Conservation (phyloP, 1,140 invertebrate species). For the Chironomus striatipennis region DNA sequence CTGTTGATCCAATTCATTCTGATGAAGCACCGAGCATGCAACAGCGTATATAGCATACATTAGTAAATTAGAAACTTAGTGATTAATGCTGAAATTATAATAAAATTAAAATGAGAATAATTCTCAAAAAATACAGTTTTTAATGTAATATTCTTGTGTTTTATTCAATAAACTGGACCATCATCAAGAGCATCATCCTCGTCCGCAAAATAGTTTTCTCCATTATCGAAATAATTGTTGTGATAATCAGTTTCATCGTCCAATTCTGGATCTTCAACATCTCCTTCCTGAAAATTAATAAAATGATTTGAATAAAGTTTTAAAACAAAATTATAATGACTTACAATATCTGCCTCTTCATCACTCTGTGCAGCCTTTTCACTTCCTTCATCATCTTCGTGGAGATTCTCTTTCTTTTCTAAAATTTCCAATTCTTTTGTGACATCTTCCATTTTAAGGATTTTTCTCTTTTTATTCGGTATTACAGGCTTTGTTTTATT, state of each 20-base stretch:
- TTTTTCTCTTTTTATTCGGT: not conserved
- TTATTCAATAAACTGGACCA: slow-evolving; percentile 51
- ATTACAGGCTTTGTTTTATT: not conserved
- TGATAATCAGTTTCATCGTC: slow-evolving; percentile 70
- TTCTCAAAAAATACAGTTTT: slow-evolving; percentile 6
- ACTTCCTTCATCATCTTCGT: not conserved
- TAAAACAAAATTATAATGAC: not conserved
- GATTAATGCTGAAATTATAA: not conserved
- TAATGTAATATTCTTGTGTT: slow-evolving; percentile 19
- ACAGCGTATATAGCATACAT: not conserved
- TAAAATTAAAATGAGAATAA: not conserved
- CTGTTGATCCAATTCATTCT: not conserved
- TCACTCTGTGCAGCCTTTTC: not conserved
- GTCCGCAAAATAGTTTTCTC: slow-evolving; percentile 75
- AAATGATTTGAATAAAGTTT: not conserved
- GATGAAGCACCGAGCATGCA: not conserved
- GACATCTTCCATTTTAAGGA: not conserved
- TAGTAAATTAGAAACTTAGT: not conserved
- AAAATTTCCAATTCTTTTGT: not conserved
- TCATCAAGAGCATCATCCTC: slow-evolving; percentile 74
- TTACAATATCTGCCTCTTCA: not conserved
- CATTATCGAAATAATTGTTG: slow-evolving; percentile 80
- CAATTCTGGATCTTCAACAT: slow-evolving; percentile 55
- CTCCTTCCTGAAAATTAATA: slow-evolving; percentile 35
- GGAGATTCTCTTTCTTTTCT: not conserved